phyloP scores from a whole-genome alignment of 1,140 invertebrate genomes.

The Limonius californicus region DNA sequence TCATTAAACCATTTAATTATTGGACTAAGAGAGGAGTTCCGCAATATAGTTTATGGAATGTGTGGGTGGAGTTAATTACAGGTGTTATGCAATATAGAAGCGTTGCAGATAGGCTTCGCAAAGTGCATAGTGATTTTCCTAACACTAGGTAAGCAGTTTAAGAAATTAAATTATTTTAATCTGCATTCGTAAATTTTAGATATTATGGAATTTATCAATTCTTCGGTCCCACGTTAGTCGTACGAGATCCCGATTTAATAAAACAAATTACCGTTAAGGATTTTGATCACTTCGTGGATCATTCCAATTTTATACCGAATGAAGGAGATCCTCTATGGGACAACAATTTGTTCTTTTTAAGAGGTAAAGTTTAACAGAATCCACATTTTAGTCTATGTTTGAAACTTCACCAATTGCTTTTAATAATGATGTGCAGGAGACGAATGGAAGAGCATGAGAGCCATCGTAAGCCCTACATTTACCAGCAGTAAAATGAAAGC shows the following conservation, averaged over 20 bases:
- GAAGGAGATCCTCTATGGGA: slow-evolving; percentile 52
- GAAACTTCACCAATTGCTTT: slow-evolving; percentile 14
- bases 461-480: slow-evolving; percentile 45
- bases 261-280: slow-evolving; percentile 34
- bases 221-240: slow-evolving; percentile 49
- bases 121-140: no score
- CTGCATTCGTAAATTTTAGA: slow-evolving; percentile 31
- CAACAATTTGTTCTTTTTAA: slow-evolving; percentile 51
- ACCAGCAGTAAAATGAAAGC: slow-evolving; percentile 47
- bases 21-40: neutral
- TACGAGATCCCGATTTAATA: slow-evolving; percentile 56
- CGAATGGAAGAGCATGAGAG: slow-evolving; percentile 46
- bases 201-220: slow-evolving; percentile 52
- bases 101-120: neutral
- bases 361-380: slow-evolving; percentile 36
- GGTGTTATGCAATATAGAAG: neutral
- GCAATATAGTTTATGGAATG: neutral
- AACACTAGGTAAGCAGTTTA: no score
- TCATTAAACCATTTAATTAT: neutral
- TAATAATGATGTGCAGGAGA: no score
- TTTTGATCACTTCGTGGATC: slow-evolving; percentile 36
- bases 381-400: no score
- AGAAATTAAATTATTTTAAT: no score
- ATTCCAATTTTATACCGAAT: slow-evolving; percentile 45
- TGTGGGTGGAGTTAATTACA: no score